Evolutionary conservation across 2,113 vertebrate genomes (phyloP).

Genomic region (Alces alces): DNA sequence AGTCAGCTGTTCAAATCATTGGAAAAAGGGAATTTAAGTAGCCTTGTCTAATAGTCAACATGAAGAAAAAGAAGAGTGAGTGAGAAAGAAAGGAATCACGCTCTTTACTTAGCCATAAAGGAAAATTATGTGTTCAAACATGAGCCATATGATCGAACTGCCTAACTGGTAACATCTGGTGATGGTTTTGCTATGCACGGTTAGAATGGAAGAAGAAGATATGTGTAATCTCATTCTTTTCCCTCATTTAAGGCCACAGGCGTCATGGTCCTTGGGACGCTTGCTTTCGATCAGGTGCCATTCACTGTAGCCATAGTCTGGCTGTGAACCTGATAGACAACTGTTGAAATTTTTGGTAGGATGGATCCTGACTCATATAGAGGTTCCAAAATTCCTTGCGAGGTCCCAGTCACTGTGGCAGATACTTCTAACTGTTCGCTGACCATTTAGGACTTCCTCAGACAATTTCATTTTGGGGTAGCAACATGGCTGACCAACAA

Average conservation of each 20-base stretch:
- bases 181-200: neutral
- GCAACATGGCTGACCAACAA: neutral
- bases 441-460: neutral
- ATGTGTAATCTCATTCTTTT: neutral
- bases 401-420: neutral
- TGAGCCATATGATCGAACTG: neutral
- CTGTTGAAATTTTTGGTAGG: neutral
- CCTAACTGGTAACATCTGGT: neutral
- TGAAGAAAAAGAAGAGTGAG: neutral
- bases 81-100: neutral
- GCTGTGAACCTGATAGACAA: neutral
- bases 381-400: neutral
- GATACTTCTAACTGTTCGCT: neutral
- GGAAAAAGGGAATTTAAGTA: neutral
- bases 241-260: neutral
- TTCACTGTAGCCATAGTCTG: neutral
- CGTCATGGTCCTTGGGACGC: neutral
- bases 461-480: accelerated
- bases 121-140: neutral
- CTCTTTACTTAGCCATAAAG: neutral
- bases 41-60: neutral
- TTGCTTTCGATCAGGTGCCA: neutral
- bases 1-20: neutral
- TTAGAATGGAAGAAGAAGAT: neutral
- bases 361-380: neutral